Percentiles rank a stretch among this genome's conserved stretches.
phyloP scores from a whole-genome alignment of 2,113 vertebrate species.

The Podarcis cretensis region DNA sequence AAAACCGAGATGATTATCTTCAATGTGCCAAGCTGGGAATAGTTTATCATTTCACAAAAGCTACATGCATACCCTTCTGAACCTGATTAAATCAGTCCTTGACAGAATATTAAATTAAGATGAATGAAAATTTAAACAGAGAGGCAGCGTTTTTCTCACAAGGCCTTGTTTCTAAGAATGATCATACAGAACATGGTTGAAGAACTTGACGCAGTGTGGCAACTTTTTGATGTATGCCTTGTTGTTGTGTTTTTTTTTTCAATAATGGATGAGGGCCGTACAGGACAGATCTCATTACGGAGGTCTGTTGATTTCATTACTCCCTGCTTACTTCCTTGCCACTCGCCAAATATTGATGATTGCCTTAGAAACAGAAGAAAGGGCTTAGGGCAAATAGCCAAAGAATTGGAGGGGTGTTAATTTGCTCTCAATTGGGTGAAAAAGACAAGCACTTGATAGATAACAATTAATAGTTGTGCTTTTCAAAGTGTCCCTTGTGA shows the following conservation, averaged over 20 bases:
- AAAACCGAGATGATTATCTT: slow-evolving; percentile 53
- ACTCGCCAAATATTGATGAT: slow-evolving; percentile 56
- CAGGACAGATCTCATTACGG: slow-evolving; percentile 57
- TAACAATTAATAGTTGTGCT: neutral
- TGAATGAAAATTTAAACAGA: slow-evolving; percentile 59
- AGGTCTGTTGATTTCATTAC: slow-evolving; percentile 53
- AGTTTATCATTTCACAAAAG: slow-evolving; percentile 63
- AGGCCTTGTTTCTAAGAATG: slow-evolving; percentile 54
- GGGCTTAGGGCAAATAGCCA: slow-evolving; percentile 35
- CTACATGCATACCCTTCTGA: slow-evolving; percentile 57
- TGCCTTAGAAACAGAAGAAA: slow-evolving; percentile 31
- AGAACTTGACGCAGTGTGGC: slow-evolving; percentile 33
- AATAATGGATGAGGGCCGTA: slow-evolving; percentile 51
- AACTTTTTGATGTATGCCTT: slow-evolving; percentile 35
- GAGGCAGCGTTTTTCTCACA: slow-evolving; percentile 45
- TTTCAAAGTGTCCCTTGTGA: neutral
- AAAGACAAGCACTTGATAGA: neutral
- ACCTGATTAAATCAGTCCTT: slow-evolving; percentile 61
- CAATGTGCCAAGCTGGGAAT: slow-evolving; percentile 6
- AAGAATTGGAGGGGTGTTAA: slow-evolving; percentile 38
- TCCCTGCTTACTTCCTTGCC: slow-evolving; percentile 40
- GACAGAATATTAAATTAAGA: slow-evolving; percentile 66
- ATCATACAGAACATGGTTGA: neutral
- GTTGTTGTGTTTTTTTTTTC: neutral
- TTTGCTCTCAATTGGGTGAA: neutral